Base-by-base conservation (phyloP, 2,113 vertebrate genomes). In the Equus przewalskii region DNA sequence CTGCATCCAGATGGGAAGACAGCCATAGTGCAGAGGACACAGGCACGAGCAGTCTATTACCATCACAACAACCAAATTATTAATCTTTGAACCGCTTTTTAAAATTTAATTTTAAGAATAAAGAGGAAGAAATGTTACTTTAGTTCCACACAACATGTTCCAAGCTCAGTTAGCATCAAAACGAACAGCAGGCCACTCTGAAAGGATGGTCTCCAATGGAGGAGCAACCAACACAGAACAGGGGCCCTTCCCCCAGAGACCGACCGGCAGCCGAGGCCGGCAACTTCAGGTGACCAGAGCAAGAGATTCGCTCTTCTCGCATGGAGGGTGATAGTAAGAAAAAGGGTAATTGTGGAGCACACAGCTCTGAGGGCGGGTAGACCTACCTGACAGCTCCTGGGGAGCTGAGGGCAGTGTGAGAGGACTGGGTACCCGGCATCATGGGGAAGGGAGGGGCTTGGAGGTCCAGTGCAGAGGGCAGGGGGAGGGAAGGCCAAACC, bases 1-100 rank as follows among this genome's bases (percentile, higher is more conserved):
- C 78, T n/a, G 6, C 54, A 88, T 84, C 96, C 54, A 94, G 91
- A 94, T 64, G 28, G 65, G 82, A 94, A 76, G 41, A 91, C 11
- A 9, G 14, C 22, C 65, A 78, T 33, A 78, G 0, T 64, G 64
- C 54, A 88, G 21, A 82, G 36, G 33, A 83, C 3, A 65, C 7
- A 91, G 12, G 41, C 28, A 75, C 69, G 30, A 84, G 72, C 3
- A 70, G 82, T 22, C 26, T 44, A 80, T 72, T 58, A 62, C 51
- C 54, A 79, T 3, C 67, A 75, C 36, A 49, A 62, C 65, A 65
- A 60, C 26, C 67, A 64, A 96, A 89, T 33, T 22, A 73, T 58
- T 88, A 26, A 58, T 49, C 78, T 91, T 19, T 73, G 4, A 67
- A 75, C 79, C 49, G 87, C 44, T 92, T 89, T 13, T 7, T 90